These are phyloP conservation scores for Pocillopora verrucosa DNA, from an alignment of 64 coral and sea anemone genomes.

Conservation along the genomic window DNA sequence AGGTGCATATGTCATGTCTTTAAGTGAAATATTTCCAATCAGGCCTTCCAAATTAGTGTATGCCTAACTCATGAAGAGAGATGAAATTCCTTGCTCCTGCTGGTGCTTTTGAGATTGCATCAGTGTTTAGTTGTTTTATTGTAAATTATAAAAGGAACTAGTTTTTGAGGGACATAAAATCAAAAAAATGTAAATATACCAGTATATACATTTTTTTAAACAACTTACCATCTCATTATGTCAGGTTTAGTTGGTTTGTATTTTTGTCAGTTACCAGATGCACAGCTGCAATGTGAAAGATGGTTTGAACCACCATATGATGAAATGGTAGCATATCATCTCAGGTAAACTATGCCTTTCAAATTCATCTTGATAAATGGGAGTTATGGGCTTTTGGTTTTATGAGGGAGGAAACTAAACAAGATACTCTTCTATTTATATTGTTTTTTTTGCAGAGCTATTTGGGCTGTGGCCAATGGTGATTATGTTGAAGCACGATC, in stretches of 20 bases:
- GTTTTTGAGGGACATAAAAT: no score
- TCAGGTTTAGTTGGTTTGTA: no score
- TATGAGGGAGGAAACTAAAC: background rate
- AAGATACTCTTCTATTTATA: background rate
- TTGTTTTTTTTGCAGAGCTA: conserved; percentile 45
- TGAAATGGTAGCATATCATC: conserved; percentile 83
- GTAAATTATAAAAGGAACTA: no score
- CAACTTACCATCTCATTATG: background rate
- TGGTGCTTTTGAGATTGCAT: no score
- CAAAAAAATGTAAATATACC: background rate
- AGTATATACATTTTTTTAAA: background rate
- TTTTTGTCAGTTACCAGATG: conserved; percentile 85
- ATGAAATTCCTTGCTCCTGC: no score
- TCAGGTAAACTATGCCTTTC: conserved; percentile 42
- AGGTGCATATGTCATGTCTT: no score
- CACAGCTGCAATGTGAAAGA: conserved; percentile 70
- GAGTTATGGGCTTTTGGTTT: background rate
- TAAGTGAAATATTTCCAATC: no score
- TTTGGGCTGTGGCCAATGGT: conserved; percentile 84
- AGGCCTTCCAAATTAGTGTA: no score
- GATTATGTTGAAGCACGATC: conserved; percentile 83
- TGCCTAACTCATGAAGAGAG: no score
- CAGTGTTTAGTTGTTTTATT: no score
- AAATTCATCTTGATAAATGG: background rate
- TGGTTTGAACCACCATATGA: conserved; percentile 94